Base-by-base conservation (phyloP, 1,140 invertebrate genomes). In the Globodera rostochiensis region DNA sequence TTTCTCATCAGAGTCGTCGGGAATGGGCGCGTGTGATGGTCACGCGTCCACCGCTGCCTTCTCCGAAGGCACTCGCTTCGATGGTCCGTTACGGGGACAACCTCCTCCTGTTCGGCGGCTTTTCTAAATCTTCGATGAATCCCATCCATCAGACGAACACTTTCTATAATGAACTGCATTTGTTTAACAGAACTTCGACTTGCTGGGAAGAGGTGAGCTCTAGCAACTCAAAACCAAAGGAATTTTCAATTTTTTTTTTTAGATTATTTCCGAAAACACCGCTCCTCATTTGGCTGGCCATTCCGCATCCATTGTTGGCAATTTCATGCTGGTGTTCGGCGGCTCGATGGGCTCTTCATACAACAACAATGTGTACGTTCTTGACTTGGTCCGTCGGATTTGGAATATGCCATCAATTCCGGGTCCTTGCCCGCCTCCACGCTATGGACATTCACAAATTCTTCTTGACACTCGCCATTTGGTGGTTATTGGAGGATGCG, bases 41-140 rank as follows among this genome's bases (percentile, higher is more conserved):
- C 82, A 57, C 86, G 87, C 93, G 93, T 90, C 96, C 96, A 46
- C 94, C 93, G 60, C 97, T 97, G 92, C 97, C 97, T 49, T 95
- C 95, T 7, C 96, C 97, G 6, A 98, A 98, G 92, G 96, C 96
- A 76, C 96, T 95, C 90, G 95, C 95, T 60, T 94, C 94, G 36
- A 93, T 98, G 92, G 93, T 96, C 7, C 92, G 93, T 81, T 95
- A 96, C 90, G 93, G 94, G 86, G 93, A 95, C 87, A 93, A 92
- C 84, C 91, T 96, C 79, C 93, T 98, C 81, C 91, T 98, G 49
- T 98, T 96, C 92, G 96, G 96, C 70, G 96, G 96, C 7, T 98
- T 95, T 95, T 95, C 95, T 15, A 95, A 96, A 81, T 95, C 96
- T 36, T 95, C 95, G 60, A 92, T 94, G 4, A 95, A 95, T 91